These are phyloP conservation scores for Dinomys branickii DNA, from an alignment of 2,113 vertebrate species.

Conservation along the genomic window DNA sequence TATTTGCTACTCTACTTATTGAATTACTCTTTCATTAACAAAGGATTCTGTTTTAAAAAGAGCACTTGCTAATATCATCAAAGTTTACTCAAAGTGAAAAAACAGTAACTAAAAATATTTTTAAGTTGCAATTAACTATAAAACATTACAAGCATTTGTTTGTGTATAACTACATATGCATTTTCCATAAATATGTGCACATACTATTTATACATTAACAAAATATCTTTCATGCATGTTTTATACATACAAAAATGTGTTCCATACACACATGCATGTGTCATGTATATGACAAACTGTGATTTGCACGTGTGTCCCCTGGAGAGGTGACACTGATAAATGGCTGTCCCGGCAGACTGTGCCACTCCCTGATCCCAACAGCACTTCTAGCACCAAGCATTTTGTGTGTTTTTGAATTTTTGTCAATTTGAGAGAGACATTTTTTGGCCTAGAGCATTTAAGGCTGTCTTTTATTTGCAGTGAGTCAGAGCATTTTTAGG, in stretches of 20 bases:
- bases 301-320: not conserved
- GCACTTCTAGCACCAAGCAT: accelerated
- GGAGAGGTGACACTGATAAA: accelerated
- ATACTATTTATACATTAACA: not conserved
- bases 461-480: not conserved
- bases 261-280: too few relatives aligned
- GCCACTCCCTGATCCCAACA: accelerated
- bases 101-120: not conserved
- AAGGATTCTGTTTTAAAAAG: not conserved
- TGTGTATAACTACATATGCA: accelerated
- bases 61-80: not conserved
- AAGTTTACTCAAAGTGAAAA: not conserved
- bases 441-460: not conserved
- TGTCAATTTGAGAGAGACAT: not conserved
- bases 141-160: not conserved
- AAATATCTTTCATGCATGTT: not conserved
- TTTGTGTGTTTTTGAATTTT: accelerated
- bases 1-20: not conserved
- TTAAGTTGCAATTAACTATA: not conserved
- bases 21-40: not conserved
- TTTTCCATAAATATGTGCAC: not conserved
- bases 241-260: not conserved
- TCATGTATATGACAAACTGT: not conserved
- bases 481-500: not conserved
- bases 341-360: not conserved